Base-by-base conservation (phyloP, 2,888 invertebrate species). In the Oligia strigilis region DNA sequence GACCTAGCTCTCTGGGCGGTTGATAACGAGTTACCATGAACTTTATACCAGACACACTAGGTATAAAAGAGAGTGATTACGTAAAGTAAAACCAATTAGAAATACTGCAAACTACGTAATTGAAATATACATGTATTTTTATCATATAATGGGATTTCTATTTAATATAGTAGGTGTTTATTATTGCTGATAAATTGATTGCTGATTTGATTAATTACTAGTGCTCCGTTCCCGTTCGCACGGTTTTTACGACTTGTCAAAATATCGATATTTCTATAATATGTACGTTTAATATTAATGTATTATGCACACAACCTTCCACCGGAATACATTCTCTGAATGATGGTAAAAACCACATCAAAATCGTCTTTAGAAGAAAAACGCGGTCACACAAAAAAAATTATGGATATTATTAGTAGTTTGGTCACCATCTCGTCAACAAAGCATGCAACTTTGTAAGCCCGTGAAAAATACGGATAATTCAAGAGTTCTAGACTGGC, bases 1-100 rank as follows among this genome's bases (percentile, higher is more conserved):
- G 72, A 65, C 76, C 76, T 83, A 74, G 40, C 55, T 67, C 64
- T 65, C 62, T 40, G 55, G 40, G 8, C 52, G 52, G 11, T 65
- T 80, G 72, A 80, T 80, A 80, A 72, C 6, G 40, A 29, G n/a
- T 46, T 66, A 62, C 71, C 67, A 77, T 85, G 72, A 86, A 77
- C 87, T 83, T 86, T 69, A 69, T 67, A 74, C 52, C 9, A 6
- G 0, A 62, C 70, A 64, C 46, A 58, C 49, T 58, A 65, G 29
- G 29, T 29, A 29, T 58, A 40, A 83, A 78, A 71, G 58, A 77
- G 14, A 67, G 71, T 43, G 19, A 70, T 85, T 83, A 74, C 23
- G 52, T 71, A 46, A 81, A 80, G 52, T 71, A 46, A 81, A 80
- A 67, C 19, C 49, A 9, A 58, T 62, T 69, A 67, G 36, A 58